Base-by-base conservation (phyloP, 1,140 invertebrate genomes). In the Drosophila rhopaloa region DNA sequence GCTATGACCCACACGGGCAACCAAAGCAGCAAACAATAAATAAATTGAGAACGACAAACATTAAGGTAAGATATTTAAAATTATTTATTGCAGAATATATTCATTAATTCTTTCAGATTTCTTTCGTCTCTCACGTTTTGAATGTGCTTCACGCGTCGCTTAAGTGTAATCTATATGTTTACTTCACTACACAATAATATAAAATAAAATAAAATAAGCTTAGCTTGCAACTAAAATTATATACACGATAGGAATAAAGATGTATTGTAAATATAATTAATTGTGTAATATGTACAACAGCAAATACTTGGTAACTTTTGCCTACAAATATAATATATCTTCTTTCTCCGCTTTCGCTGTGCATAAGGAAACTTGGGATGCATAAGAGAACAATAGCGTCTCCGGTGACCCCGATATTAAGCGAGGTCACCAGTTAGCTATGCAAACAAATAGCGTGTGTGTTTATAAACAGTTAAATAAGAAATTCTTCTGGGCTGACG, bases 341-440 rank as follows among this genome's bases (percentile, higher is more conserved):
- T 37, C 11, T 38, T 60, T 43, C 50, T 68, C 14, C 51, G 19
- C 32, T 46, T 47, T 35, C 59, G 59, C 40, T 50, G 60, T 50
- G 55, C 43, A 72, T 84, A 85, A 85, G 81, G 77, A 85, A 85
- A 85, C 77, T 85, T 85, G 76, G 66, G 51, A 48, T 71, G 54
- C 65, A 68, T 68, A 50, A 29, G 55, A 66, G 61, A 46, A 46
- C 29, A 60, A 44, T 11, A 62, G 27, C 48, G 24, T 48, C 0
- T 13, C 2, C 27, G 65, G 65, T 62, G 27, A 67, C 27, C 63
- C 63, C 63, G 10, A 44, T 24, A n/a, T 8, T 14, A 2, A 6
- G 10, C 8, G 24, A 14, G 46, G 65, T 67, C 65, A 67, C 58
- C 58, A 63, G 4, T n/a, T 43, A 27, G 32, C 61, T 47, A 40